These are phyloP conservation scores for Geophilus truncorum DNA, from an alignment of 2,888 invertebrate genomes.

Conservation along the genomic window DNA sequence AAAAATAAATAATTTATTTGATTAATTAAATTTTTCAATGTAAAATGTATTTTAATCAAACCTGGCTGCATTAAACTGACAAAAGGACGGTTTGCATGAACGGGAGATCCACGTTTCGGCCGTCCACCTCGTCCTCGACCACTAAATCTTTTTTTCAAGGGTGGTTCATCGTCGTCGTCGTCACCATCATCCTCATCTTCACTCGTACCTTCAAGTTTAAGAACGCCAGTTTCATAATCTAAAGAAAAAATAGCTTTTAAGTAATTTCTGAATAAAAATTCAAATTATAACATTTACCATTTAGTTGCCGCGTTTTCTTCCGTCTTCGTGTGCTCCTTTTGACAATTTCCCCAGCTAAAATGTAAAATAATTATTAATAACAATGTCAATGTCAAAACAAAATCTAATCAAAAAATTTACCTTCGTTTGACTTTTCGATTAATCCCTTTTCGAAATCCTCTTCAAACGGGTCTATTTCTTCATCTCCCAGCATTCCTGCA, in stretches of 20 bases:
- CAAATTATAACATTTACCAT: slow-evolving; percentile 43
- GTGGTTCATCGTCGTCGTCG: slow-evolving; percentile 39
- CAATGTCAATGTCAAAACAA: neutral
- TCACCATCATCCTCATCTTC: slow-evolving; percentile 42
- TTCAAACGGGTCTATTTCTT: slow-evolving; percentile 43
- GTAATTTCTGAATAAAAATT: too few species aligned
- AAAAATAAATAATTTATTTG: neutral
- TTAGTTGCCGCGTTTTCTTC: slow-evolving; percentile 44
- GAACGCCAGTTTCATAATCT: slow-evolving; percentile 47
- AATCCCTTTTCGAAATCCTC: slow-evolving; percentile 43
- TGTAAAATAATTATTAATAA: neutral
- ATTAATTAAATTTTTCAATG: neutral
- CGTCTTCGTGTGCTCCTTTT: slow-evolving; percentile 46
- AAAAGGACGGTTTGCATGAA: neutral
- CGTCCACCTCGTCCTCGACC: slow-evolving; percentile 38
- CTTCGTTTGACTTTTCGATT: slow-evolving; percentile 47
- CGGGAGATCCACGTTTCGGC: neutral
- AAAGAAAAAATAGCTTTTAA: slow-evolving; percentile 33
- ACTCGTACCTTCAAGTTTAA: slow-evolving; percentile 38
- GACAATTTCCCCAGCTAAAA: slow-evolving; percentile 46
- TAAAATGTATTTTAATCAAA: neutral
- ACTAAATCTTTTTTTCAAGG: slow-evolving; percentile 11
- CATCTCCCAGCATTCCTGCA: slow-evolving; percentile 13
- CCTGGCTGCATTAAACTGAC: slow-evolving; percentile 18
- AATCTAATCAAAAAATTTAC: too few species aligned